These are phyloP conservation scores for Thyatira batis DNA, from an alignment of 2,888 invertebrate species.

Conservation along the genomic window DNA sequence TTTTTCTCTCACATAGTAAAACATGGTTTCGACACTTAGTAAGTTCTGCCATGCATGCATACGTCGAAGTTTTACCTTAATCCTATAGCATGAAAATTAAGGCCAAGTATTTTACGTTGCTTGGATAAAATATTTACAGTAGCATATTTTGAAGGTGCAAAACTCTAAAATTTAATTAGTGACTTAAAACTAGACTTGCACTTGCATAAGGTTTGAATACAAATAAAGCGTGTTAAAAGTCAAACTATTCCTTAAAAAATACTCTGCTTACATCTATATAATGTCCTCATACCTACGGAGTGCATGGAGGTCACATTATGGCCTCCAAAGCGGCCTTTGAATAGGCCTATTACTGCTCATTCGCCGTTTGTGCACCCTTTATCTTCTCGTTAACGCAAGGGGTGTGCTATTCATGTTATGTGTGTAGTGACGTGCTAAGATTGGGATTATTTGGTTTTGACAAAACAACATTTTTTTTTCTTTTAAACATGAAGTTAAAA, in stretches of 20 bases:
- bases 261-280: neutral
- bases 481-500: no score
- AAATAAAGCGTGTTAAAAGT: conserved; percentile 11
- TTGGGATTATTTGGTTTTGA: neutral
- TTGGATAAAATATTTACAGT: neutral
- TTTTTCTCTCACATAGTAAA: no score
- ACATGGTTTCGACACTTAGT: neutral
- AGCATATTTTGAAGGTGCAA: neutral
- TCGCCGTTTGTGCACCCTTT: conserved; percentile 34
- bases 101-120: neutral
- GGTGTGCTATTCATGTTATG: conserved; percentile 22
- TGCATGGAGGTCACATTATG: conserved; percentile 8
- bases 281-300: neutral
- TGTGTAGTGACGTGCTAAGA: conserved; percentile 3
- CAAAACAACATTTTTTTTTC: no score
- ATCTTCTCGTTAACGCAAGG: conserved; percentile 38
- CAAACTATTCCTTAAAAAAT: neutral
- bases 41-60: neutral
- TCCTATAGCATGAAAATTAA: no score
- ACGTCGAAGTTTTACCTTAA: neutral
- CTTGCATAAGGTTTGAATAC: conserved; percentile 16
- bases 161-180: no score
- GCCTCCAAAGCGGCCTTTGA: conserved; percentile 7
- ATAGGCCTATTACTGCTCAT: conserved; percentile 35
- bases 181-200: neutral